phyloP scores from a whole-genome alignment of 2,113 vertebrate species.

The Colaptes auratus region DNA sequence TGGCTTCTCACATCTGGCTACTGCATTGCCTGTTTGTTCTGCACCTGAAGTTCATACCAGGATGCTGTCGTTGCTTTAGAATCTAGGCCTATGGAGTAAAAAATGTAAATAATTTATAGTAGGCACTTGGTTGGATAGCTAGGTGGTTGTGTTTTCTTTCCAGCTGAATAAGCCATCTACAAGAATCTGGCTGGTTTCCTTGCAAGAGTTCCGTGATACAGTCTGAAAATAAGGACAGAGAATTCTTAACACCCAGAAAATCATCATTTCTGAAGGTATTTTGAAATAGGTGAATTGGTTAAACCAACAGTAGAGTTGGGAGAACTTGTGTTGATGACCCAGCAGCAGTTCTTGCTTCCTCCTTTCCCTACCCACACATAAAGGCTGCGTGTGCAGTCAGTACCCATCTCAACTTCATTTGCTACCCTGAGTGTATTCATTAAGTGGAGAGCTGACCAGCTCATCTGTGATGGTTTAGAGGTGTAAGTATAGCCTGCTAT shows the following conservation, averaged over 20 bases:
- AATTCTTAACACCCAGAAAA: neutral
- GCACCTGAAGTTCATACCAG: neutral
- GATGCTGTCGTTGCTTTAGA: neutral
- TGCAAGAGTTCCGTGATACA: neutral
- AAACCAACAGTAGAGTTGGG: neutral
- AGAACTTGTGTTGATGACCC: neutral
- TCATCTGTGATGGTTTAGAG: neutral
- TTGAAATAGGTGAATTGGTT: neutral
- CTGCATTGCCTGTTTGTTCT: neutral
- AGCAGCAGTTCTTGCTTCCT: neutral
- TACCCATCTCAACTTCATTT: neutral
- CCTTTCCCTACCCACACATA: neutral
- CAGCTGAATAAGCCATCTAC: neutral
- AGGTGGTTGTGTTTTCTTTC: neutral
- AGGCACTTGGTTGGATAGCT: neutral
- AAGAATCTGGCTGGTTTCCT: neutral
- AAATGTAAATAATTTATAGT: neutral
- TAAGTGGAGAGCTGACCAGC: neutral
- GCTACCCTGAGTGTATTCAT: neutral
- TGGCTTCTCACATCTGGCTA: neutral
- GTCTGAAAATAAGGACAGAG: neutral
- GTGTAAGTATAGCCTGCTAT: neutral
- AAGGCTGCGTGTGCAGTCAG: neutral
- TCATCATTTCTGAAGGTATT: rapidly evolving
- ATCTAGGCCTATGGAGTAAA: neutral